A percentile compares a stretch with the other conserved stretches of the same genome.
These are phyloP conservation scores for Muscicapa comitata DNA, from an alignment of 2,797 vertebrate genomes.

Conservation along the genomic window DNA sequence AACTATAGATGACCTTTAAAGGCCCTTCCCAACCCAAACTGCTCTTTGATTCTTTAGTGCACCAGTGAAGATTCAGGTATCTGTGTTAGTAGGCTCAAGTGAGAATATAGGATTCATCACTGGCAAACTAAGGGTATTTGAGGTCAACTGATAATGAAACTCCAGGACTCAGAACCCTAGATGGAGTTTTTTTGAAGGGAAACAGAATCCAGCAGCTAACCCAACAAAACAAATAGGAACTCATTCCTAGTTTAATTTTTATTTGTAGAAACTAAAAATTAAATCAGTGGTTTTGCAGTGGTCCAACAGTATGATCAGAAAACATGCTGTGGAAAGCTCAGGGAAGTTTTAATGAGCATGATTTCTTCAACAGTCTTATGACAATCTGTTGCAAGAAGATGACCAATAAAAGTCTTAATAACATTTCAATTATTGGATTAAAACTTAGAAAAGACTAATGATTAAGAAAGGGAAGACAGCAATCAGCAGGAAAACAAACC, in stretches of 20 bases:
- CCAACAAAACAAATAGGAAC: not conserved
- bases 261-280: not conserved
- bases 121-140: not conserved
- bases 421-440: not conserved
- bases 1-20: not conserved
- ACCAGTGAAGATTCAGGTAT: not conserved
- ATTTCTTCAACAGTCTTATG: not conserved
- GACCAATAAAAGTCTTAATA: not conserved
- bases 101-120: not conserved
- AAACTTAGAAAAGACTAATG: not conserved
- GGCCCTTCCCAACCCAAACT: not conserved
- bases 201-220: not conserved
- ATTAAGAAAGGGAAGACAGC: not conserved
- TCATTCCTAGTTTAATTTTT: not conserved
- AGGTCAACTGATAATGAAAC: not conserved
- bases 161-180: not conserved
- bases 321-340: not conserved
- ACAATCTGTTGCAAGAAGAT: not conserved
- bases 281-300: not conserved
- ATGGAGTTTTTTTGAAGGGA: not conserved
- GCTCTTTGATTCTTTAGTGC: not conserved
- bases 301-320: not conserved
- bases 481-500: not conserved
- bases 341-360: not conserved
- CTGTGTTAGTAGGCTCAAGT: not conserved